Evolutionary conservation across 2,113 vertebrate species (phyloP).

Genomic region (Mionectes macconnelli): DNA sequence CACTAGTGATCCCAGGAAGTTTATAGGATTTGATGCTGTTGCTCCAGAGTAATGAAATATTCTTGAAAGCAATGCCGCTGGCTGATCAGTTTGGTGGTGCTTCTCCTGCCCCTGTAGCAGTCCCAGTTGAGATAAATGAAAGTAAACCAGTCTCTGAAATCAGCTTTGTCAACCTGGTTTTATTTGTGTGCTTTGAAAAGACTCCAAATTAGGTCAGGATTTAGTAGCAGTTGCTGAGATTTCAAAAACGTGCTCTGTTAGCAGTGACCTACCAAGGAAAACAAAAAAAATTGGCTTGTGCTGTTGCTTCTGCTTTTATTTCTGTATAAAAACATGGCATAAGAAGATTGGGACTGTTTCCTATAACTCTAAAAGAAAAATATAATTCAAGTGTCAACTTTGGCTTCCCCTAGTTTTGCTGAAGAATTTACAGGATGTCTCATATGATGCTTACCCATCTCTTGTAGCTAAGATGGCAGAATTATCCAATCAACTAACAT

Average conservation of each 20-base stretch:
- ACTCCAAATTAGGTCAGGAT: conserved; percentile 27
- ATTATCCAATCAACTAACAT: not conserved
- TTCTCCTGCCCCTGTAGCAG: not conserved
- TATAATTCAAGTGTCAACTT: not conserved
- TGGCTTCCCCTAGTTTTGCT: not conserved
- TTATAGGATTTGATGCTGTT: not conserved
- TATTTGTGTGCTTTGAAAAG: conserved; percentile 2
- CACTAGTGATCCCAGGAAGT: not conserved
- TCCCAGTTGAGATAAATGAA: not conserved
- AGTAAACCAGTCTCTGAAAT: not conserved
- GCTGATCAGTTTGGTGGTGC: not conserved
- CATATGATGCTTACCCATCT: not conserved
- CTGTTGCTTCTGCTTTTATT: not conserved
- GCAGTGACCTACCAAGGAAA: not conserved
- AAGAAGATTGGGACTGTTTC: not conserved
- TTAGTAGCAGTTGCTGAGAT: not conserved
- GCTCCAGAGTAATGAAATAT: not conserved
- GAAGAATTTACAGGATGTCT: not conserved
- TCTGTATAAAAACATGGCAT: not conserved
- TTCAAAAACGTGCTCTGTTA: not conserved
- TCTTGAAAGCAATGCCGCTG: not conserved
- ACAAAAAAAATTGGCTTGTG: not conserved
- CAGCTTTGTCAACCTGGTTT: not conserved
- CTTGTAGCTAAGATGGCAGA: not conserved
- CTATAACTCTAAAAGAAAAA: not conserved